Conservation (phyloP, 2,888 invertebrate species). For the Globia sparganii region DNA sequence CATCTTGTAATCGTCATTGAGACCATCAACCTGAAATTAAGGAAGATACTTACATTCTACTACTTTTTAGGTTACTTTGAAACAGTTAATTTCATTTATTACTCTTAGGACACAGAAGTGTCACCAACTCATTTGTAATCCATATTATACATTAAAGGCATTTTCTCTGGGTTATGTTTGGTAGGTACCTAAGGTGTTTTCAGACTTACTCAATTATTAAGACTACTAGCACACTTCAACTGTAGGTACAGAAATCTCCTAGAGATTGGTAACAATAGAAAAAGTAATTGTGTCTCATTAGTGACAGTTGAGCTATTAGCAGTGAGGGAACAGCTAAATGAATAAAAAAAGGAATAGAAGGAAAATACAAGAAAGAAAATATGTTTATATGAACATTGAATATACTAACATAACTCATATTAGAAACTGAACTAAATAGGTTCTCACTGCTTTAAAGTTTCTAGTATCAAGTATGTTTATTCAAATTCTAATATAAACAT, state of each 20-base stretch:
- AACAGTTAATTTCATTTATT: background rate
- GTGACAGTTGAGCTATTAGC: too few relatives aligned
- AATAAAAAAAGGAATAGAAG: background rate
- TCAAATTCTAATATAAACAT: slow-evolving; percentile 6
- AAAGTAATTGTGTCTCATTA: background rate
- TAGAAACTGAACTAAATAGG: slow-evolving; percentile 9
- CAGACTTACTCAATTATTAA: background rate
- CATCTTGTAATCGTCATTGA: slow-evolving; percentile 99
- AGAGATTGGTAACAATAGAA: too few relatives aligned
- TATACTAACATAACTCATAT: background rate
- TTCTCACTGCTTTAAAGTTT: background rate
- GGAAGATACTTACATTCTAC: background rate
- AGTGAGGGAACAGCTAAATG: background rate
- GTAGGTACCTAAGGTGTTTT: background rate
- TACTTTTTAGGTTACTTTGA: background rate
- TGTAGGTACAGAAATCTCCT: too few relatives aligned
- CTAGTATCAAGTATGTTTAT: background rate
- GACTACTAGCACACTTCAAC: background rate
- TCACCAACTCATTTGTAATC: background rate
- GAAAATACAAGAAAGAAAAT: background rate
- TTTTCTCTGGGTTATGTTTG: background rate
- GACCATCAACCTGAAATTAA: slow-evolving; percentile 95
- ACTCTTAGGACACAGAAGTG: background rate
- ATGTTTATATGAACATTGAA: too few relatives aligned
- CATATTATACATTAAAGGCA: background rate